These are phyloP conservation scores for Ibidorhyncha struthersii DNA, from an alignment of 2,113 vertebrate species.

Conservation along the genomic window DNA sequence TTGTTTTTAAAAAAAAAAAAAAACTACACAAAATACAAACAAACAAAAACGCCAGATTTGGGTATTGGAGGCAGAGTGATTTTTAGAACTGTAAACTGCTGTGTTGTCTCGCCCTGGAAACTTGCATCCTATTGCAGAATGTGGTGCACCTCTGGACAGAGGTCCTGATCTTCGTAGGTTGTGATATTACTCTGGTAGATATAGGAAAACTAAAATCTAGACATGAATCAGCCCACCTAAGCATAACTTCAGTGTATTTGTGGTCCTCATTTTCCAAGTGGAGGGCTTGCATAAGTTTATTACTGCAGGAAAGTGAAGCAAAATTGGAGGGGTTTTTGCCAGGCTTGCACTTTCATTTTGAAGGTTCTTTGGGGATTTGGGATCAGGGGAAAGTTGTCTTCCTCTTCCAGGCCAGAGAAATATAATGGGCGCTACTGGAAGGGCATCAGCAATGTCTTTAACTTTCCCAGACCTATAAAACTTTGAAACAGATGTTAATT, in stretches of 20 bases:
- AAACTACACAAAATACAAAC: too few relatives aligned
- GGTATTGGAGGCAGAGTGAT: neutral
- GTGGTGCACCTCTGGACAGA: neutral
- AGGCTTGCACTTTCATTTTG: conserved; percentile 16
- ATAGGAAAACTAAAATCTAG: too few relatives aligned
- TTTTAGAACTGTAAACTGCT: neutral
- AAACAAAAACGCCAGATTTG: neutral
- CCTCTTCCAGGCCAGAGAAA: neutral
- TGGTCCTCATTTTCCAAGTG: neutral
- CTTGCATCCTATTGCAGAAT: neutral
- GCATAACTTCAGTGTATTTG: neutral
- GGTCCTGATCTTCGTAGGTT: neutral
- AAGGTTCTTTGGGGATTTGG: neutral
- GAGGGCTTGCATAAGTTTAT: neutral
- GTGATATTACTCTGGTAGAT: neutral
- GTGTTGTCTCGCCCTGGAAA: neutral
- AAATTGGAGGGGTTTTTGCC: neutral
- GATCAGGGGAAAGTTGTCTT: neutral
- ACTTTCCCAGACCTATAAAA: neutral
- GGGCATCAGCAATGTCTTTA: neutral
- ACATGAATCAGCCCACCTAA: neutral
- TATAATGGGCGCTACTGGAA: neutral
- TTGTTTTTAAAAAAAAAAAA: neutral
- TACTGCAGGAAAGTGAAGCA: neutral
- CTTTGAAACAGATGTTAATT: conserved; percentile 40